phyloP scores from a whole-genome alignment of 2,888 invertebrate genomes.

The Thereva nobilitata region DNA sequence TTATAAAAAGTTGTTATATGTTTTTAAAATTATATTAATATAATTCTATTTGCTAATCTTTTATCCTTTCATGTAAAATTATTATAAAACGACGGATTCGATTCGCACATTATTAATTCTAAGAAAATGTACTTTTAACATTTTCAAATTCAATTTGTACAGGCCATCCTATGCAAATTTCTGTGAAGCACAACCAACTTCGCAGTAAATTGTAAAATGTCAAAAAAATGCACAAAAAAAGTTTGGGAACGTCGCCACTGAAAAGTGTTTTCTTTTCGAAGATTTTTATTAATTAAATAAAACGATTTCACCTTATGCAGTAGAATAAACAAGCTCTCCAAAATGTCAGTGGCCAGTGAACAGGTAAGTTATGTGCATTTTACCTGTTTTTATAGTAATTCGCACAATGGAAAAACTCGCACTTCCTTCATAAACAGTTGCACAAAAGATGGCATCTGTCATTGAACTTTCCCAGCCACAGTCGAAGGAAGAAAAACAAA shows the following conservation, averaged over 20 bases:
- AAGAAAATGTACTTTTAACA: too few species aligned
- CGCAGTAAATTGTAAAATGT: neutral
- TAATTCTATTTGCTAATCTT: too few species aligned
- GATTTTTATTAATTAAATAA: slow-evolving; percentile 13
- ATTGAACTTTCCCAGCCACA: slow-evolving; percentile 21
- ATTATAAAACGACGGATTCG: too few species aligned
- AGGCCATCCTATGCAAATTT: neutral
- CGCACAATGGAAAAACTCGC: slow-evolving; percentile 16
- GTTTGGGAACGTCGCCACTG: slow-evolving; percentile 24
- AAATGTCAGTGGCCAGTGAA: slow-evolving; percentile 28
- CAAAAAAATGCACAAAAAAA: slow-evolving; percentile 24
- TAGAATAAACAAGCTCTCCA: slow-evolving; percentile 15
- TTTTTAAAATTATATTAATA: too few species aligned
- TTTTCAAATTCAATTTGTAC: neutral
- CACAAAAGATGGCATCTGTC: slow-evolving; percentile 37
- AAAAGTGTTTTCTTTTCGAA: slow-evolving; percentile 14
- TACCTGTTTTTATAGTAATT: neutral
- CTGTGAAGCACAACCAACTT: slow-evolving; percentile 1
- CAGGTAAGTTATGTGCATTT: slow-evolving; percentile 19
- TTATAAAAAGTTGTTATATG: too few species aligned
- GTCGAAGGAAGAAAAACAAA: slow-evolving; percentile 11
- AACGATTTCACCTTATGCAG: slow-evolving; percentile 13
- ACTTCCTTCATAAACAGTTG: slow-evolving; percentile 27
- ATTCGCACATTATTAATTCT: too few species aligned
- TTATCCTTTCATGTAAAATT: too few species aligned